Conservation (phyloP, 2,113 vertebrate genomes). For the Baryphthengus martii region DNA sequence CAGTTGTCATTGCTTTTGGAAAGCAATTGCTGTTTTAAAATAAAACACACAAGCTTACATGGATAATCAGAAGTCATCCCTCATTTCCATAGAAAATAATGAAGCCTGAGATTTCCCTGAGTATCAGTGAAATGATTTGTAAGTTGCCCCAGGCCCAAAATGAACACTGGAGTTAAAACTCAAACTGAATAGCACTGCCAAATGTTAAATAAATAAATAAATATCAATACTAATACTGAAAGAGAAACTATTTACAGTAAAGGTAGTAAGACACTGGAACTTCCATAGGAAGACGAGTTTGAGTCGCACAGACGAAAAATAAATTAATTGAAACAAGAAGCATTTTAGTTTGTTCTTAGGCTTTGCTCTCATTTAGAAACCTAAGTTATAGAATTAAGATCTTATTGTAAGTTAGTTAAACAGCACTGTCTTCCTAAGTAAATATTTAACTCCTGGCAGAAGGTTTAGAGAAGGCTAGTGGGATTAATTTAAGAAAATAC, state of each 20-base stretch:
- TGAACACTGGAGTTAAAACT: not conserved
- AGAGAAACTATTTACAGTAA: not conserved
- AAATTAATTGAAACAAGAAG: not conserved
- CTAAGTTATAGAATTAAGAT: not conserved
- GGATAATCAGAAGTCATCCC: not conserved
- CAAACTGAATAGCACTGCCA: not conserved
- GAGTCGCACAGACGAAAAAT: not conserved
- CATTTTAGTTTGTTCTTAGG: not conserved
- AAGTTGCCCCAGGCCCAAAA: not conserved
- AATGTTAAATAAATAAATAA: not conserved
- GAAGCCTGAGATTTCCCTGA: not conserved
- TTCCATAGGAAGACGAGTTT: not conserved
- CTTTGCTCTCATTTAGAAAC: not conserved
- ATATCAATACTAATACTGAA: not conserved
- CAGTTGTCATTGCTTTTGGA: not conserved
- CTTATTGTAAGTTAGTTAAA: constrained; percentile 45
- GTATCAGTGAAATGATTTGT: not conserved
- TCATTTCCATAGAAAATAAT: not conserved
- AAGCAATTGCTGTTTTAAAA: not conserved
- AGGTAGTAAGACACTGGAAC: not conserved
- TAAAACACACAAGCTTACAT: not conserved
- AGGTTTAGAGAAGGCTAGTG: constrained; percentile 33
- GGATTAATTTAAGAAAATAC: constrained; percentile 39
- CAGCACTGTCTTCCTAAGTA: not conserved
- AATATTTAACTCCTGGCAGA: constrained; percentile 39